Evolutionary conservation across 2,113 vertebrate genomes (phyloP), one percentile per base, ranked within the genome.

Genomic region (Emydocephalus ijimae): DNA sequence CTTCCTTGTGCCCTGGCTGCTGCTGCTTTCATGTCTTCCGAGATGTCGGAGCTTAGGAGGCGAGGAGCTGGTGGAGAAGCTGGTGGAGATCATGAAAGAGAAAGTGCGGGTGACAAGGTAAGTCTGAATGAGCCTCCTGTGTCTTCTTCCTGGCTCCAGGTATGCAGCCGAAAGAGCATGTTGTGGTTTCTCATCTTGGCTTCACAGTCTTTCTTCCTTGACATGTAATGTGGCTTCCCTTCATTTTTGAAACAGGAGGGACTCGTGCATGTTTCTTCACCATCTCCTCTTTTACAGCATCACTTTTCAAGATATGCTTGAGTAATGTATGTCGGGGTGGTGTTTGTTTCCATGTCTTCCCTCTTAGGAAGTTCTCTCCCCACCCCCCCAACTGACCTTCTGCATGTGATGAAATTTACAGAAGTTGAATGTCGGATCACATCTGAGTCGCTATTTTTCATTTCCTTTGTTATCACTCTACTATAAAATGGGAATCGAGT

Each of bases 41-140:
- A 91, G 89, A 95, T 95, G 95, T 57, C 87, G 94, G 97, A 89
- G 96, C 96, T 95, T 92, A 95, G 94, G 96, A 93, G 57, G 85
- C 91, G 95, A 91, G 94, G 86, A 50, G 96, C 93, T 5, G 96
- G 93, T 64, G 96, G 95, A 89, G 96, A 97, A 50, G 96, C 93
- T 6, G 96, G 93, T 64, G 96, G 95, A 89, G 96, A 97, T 61
- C 95, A 96, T 90, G 96, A 97, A 94, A 92, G 92, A 18, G 96
- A 96, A 94, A 96, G 93, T 94, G 94, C 93, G 89, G 96, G 95
- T 57, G 95, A 97, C 95, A 96, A 96, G 93, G 97, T 97, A 90
- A 97, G 96, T 61, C 5, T 34, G 69, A 52, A 48, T 45, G 69
- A 59, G 74, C 45, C 39, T 26, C 61, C 0, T 6, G 55, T 8